Percentiles rank a stretch among this genome's conserved stretches.
phyloP scores from a whole-genome alignment of 2,797 vertebrate species.

The Sebastolobus alascanus region DNA sequence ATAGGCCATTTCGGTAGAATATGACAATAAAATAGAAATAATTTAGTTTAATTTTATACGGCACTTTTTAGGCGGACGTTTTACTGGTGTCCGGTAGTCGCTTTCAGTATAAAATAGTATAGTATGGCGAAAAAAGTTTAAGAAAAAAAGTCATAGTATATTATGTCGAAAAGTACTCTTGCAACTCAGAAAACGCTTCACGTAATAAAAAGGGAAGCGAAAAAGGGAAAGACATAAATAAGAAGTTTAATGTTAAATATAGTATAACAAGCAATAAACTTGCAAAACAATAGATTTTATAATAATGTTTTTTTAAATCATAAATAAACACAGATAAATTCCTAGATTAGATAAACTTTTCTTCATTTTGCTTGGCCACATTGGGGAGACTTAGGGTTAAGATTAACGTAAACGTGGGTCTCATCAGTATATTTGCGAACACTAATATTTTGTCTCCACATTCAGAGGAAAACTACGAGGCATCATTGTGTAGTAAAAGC shows the following conservation, averaged over 20 bases:
- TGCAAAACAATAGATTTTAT: not conserved
- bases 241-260: not conserved
- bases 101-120: too few species aligned
- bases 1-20: too few species aligned
- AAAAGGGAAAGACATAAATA: not conserved
- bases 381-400: not conserved
- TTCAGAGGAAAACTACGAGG: not conserved
- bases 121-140: too few species aligned
- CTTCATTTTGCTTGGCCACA: not conserved
- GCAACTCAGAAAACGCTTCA: not conserved
- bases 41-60: too few species aligned
- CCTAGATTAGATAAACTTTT: not conserved
- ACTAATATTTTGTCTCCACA: not conserved
- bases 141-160: too few species aligned
- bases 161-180: not conserved
- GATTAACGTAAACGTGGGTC: conserved; percentile 17
- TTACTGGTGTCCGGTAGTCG: too few species aligned
- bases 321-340: not conserved
- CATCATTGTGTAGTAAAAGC: conserved; percentile 12
- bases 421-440: conserved; percentile 57
- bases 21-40: too few species aligned
- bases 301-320: not conserved
- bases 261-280: not conserved
- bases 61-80: too few species aligned
- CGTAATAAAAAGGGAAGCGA: fast-evolving